Base-by-base conservation (phyloP, 2,888 invertebrate genomes). In the Andricus quercusramuli region DNA sequence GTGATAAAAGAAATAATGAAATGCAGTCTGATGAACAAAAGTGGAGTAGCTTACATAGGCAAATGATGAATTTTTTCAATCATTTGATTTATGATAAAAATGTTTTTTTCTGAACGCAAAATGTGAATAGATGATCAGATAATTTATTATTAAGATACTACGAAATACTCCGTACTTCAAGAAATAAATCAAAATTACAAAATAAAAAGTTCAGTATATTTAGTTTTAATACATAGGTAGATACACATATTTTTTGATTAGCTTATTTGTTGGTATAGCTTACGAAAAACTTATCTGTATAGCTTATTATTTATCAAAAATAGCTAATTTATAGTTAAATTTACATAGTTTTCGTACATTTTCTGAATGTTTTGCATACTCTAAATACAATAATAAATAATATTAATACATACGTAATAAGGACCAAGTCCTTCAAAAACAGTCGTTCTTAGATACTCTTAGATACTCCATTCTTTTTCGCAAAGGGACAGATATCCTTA, bases 401-500 rank as follows among this genome's bases (percentile, higher is more conserved):
- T 70, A 77, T 37, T 67, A 79, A 78, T 79, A 77, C 67, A 37
- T 15, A 44, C 44, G 44, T 15, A 1, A 15, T 15, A 4, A 17
- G 5, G 47, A 6, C 47, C 4, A 17, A 47, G 37, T 22, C 20
- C 32, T 25, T 25, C 41, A 11, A 79, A 67, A n/a, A 78, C 5
- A 83, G 5, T 59, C 51, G 59, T 56, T 67, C 22, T n/a, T n/a
- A n/a, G n/a, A n/a, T n/a, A 29, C 59, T 74, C 4, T 74, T 68
- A 89, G 68, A 82, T 83, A 84, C 65, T 83, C 83, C 83, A 86
- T 89, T 88, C 77, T 90, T 93, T 15, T 90, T 93, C 84, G 93
- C 94, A 85, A 93, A 95, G 3, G 99, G 98, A 91, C 99, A 99
- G 66, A 98, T 94, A 29, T 95, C 91, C 83, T 94, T 94, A 92